Conservation (phyloP, 2,113 vertebrate genomes). For the Cynopterus brachyotis region DNA sequence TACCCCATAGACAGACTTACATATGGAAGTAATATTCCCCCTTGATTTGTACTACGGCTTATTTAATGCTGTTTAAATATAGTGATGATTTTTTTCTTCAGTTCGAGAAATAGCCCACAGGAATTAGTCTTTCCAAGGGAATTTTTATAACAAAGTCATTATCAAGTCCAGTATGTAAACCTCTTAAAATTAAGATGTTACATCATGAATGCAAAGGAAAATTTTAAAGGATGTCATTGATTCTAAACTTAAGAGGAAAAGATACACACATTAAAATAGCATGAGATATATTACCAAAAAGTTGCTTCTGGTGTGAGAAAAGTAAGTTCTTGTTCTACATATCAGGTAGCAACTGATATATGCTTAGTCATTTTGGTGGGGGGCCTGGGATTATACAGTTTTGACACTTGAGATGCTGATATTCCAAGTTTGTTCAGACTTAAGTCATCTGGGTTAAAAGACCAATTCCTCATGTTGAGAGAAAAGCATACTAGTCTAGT, state of each 20-base stretch:
- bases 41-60: neutral
- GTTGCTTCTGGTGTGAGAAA: neutral
- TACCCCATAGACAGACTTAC: neutral
- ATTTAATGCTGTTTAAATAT: neutral
- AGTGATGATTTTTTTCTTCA: neutral
- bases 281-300: neutral
- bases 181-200: constrained; percentile 16
- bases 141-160: neutral
- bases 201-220: neutral
- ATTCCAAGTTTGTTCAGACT: neutral
- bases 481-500: neutral
- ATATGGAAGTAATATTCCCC: neutral
- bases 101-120: neutral
- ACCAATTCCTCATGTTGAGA: neutral
- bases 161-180: neutral
- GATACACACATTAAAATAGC: neutral
- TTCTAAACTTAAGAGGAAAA: neutral
- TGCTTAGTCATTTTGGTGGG: neutral
- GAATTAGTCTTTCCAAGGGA: neutral
- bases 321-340: neutral
- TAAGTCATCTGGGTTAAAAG: neutral
- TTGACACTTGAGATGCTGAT: neutral
- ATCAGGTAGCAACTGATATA: neutral
- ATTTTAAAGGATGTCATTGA: neutral
- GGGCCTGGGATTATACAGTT: neutral